Conservation (phyloP, 2,797 vertebrate species). For the Anomalospiza imberbis region DNA sequence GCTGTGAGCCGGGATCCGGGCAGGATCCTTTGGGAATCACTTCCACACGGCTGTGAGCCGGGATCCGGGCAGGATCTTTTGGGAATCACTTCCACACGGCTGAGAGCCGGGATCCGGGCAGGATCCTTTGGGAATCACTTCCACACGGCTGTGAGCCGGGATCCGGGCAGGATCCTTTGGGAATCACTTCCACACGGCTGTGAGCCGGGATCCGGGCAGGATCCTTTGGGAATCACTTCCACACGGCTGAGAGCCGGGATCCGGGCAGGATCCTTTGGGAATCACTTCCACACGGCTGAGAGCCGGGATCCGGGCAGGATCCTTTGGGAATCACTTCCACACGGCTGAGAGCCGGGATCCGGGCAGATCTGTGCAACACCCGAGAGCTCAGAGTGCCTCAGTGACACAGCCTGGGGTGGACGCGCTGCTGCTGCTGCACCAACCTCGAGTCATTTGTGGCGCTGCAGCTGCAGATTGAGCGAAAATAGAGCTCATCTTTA, state of each 20-base stretch:
- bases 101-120: neutral
- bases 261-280: neutral
- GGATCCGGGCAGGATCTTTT: neutral
- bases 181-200: rapidly evolving
- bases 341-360: rapidly evolving
- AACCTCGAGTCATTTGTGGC: rapidly evolving
- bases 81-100: too few species aligned
- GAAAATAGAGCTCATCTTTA: rapidly evolving
- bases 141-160: rapidly evolving
- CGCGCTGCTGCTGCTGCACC: neutral
- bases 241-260: rapidly evolving
- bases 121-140: neutral
- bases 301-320: neutral
- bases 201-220: too few species aligned
- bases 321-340: too few species aligned
- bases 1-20: neutral
- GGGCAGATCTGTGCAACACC: neutral
- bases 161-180: neutral
- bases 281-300: rapidly evolving
- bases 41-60: rapidly evolving
- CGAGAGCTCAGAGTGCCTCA: too few species aligned
- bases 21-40: neutral
- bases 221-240: neutral
- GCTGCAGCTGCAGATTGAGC: rapidly evolving
- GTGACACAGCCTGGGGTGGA: rapidly evolving